These are phyloP conservation scores for Mesocentrotus franciscanus DNA, from an alignment of 53 echinoderm and acorn worm genomes.

Conservation along the genomic window DNA sequence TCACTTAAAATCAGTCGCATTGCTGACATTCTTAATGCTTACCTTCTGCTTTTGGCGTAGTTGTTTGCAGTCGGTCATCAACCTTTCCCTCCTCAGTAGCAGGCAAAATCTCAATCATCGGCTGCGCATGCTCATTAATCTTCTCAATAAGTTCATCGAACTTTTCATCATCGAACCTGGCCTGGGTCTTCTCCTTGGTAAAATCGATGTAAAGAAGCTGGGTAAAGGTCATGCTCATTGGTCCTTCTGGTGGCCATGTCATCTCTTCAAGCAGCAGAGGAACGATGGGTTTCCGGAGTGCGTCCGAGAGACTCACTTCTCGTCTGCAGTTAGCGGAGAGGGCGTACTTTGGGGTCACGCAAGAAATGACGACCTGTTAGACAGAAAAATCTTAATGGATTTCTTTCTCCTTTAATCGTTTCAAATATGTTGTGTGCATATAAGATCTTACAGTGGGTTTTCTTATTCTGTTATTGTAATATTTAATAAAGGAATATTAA, in stretches of 20 bases:
- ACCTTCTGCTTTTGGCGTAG: no score
- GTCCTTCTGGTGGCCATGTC: constrained; percentile 94
- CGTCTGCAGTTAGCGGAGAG: constrained; percentile 95
- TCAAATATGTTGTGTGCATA: no score
- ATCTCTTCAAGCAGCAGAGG: constrained; percentile 81
- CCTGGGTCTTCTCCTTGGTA: constrained; percentile 73
- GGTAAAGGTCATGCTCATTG: constrained; percentile 95
- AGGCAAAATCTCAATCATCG: neutral
- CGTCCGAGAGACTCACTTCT: no score
- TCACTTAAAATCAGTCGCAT: no score
- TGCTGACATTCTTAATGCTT: no score
- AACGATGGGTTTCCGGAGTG: constrained; percentile 89
- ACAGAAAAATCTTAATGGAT: no score
- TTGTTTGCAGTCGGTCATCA: no score
- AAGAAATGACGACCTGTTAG: constrained; percentile 85
- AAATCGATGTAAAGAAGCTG: constrained; percentile 92
- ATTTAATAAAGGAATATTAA: no score
- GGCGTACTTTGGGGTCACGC: constrained; percentile 91
- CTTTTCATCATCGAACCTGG: constrained; percentile 79
- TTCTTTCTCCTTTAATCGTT: no score
- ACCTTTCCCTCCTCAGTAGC: neutral
- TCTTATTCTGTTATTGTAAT: no score
- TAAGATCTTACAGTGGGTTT: no score
- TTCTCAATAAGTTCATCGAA: constrained; percentile 84
- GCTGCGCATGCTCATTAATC: constrained; percentile 73